Conservation (phyloP, 2,888 invertebrate genomes). For the Agonum fuliginosum region DNA sequence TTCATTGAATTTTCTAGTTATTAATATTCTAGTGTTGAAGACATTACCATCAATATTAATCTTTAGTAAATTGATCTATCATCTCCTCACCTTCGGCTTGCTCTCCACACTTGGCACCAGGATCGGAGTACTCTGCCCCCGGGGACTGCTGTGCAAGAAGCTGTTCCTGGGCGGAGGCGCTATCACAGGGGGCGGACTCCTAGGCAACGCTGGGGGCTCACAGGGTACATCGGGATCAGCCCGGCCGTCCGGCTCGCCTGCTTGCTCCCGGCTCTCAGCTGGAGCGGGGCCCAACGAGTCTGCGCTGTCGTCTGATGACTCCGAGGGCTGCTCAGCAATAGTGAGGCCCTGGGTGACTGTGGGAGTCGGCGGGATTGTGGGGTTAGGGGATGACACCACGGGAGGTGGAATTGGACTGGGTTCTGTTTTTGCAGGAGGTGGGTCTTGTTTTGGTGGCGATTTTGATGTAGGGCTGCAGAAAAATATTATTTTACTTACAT, state of each 20-base stretch:
- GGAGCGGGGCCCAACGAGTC: constrained; percentile 65
- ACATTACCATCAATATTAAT: no score
- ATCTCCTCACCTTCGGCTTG: constrained; percentile 52
- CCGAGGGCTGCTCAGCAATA: no score
- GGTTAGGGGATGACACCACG: constrained; percentile 34
- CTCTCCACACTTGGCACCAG: background rate
- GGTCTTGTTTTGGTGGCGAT: background rate
- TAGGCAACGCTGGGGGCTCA: constrained; percentile 82
- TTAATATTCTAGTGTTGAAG: no score
- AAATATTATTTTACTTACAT: background rate
- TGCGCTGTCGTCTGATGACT: constrained; percentile 59
- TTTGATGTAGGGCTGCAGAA: constrained; percentile 14
- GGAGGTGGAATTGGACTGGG: constrained; percentile 10
- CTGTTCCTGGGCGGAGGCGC: constrained; percentile 78
- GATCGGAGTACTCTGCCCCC: background rate
- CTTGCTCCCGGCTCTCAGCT: constrained; percentile 83
- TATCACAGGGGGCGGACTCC: constrained; percentile 79
- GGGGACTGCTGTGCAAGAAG: constrained; percentile 77
- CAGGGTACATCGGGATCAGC: constrained; percentile 82
- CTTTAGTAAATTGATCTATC: no score
- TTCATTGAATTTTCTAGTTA: no score
- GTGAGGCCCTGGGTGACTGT: background rate
- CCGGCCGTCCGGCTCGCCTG: constrained; percentile 91
- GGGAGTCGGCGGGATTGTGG: background rate
- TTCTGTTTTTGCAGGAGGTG: background rate